Conservation (phyloP, 2,888 invertebrate species). For the Ochropleura leucogaster region DNA sequence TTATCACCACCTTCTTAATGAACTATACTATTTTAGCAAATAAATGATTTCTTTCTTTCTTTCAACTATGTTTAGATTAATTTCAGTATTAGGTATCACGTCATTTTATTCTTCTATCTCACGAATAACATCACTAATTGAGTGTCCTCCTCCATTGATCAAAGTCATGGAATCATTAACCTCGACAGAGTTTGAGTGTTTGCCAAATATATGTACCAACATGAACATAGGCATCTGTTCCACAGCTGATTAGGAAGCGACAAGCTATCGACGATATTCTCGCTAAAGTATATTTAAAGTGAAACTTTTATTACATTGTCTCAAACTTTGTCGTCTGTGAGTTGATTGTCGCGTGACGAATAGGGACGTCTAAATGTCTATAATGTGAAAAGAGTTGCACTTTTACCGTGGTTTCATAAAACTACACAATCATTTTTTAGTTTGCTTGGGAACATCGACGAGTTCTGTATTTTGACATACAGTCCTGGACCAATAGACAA, state of each 20-base stretch:
- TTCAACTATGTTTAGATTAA: background rate
- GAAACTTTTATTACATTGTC: no score
- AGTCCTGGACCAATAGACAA: no score
- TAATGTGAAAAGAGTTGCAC: no score
- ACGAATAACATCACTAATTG: background rate
- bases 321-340: no score
- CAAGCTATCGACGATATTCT: background rate
- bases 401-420: no score
- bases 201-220: slow-evolving; percentile 51
- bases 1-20: background rate
- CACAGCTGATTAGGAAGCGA: background rate
- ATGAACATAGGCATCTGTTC: background rate
- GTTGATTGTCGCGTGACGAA: no score
- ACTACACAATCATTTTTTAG: background rate
- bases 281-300: background rate
- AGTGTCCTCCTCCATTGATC: slow-evolving; percentile 19
- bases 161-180: slow-evolving; percentile 58
- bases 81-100: background rate
- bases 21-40: no score
- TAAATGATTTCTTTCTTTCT: no score
- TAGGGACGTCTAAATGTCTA: no score
- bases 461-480: background rate
- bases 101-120: background rate
- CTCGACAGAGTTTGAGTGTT: slow-evolving; percentile 47
- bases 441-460: background rate